A percentile compares a stretch with the other conserved stretches of the same genome.
Evolutionary conservation across 2,113 vertebrate species (phyloP).

Genomic region (Leptodactylus fuscus): DNA sequence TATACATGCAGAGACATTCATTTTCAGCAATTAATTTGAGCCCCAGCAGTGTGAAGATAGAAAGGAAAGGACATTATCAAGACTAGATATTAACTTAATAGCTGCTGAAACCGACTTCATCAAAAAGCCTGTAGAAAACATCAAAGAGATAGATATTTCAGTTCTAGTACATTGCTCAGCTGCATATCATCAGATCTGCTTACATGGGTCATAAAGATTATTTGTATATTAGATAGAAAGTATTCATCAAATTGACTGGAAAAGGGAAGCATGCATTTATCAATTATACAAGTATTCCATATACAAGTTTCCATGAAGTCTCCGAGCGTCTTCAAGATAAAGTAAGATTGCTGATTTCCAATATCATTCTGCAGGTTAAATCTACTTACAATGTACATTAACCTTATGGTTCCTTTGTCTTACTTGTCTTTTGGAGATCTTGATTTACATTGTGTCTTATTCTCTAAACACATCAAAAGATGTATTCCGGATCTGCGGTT

Average conservation of each 20-base stretch:
- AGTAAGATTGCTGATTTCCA: not conserved
- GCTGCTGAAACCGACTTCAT: constrained; percentile 83
- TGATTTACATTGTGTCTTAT: too few species aligned
- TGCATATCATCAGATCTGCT: constrained; percentile 79
- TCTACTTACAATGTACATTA: not conserved
- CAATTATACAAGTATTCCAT: constrained; percentile 46
- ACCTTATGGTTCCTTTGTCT: not conserved
- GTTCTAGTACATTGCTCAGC: constrained; percentile 84
- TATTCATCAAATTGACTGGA: constrained; percentile 72
- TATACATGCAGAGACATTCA: constrained; percentile 74
- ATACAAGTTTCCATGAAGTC: constrained; percentile 12
- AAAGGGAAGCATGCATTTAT: constrained; percentile 55
- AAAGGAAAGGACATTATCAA: constrained; percentile 81
- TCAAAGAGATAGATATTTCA: constrained; percentile 82
- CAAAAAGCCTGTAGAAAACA: constrained; percentile 77
- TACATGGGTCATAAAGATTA: constrained; percentile 83
- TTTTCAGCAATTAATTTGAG: constrained; percentile 78
- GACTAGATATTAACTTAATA: constrained; percentile 84
- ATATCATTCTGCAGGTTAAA: not conserved
- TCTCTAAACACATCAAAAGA: not conserved
- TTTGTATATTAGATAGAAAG: constrained; percentile 77
- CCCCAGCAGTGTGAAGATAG: constrained; percentile 78
- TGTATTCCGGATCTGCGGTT: too few species aligned
- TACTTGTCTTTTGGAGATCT: not conserved
- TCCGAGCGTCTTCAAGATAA: not conserved